Base-by-base conservation (phyloP, 2,113 vertebrate genomes). In the Balaenoptera acutorostrata region DNA sequence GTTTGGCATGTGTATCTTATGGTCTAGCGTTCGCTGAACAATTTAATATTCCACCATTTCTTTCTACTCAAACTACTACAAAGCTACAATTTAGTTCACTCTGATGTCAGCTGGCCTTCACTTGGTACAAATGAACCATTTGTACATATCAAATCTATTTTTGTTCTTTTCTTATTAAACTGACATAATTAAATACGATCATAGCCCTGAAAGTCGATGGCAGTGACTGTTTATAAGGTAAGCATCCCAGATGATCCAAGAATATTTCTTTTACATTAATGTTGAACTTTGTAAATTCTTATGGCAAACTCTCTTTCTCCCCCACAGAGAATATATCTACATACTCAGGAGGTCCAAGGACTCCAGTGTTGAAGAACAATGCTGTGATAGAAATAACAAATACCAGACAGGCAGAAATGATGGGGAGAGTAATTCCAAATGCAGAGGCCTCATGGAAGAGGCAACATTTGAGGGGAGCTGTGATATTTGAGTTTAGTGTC, bases 111-210 rank as follows among this genome's bases (percentile, higher is more conserved):
- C 55, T 84, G 57, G 31, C 61, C 64, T 93, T 93, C 17, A 69
- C 21, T 95, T 93, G 49, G 33, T 64, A 93, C 44, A 95, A 88
- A 61, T 27, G 55, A 97, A 86, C 12, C 27, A 93, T 66, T 61
- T 80, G 31, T 52, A 63, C 12, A 10, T 41, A 93, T 81, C 5
- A 82, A 82, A 46, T 46, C 17, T 84, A 59, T 66, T 93, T 90
- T 41, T 93, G 27, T 68, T 78, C n/a, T 63, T 95, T 81, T 86
- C 46, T 96, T 41, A 96, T 88, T 82, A 88, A 46, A 95, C 49
- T 29, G 44, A 84, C 44, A 96, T 72, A 87, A 91, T 52, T 71
- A 88, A 78, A 88, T 8, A 46, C 52, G 90, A 75, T 33, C 57
- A 93, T 8, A 93, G 13, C 8, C n/a, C 31, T 95, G 29, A 88